Base-by-base conservation (phyloP, 1,140 invertebrate genomes). In the Drosophila murphyi region DNA sequence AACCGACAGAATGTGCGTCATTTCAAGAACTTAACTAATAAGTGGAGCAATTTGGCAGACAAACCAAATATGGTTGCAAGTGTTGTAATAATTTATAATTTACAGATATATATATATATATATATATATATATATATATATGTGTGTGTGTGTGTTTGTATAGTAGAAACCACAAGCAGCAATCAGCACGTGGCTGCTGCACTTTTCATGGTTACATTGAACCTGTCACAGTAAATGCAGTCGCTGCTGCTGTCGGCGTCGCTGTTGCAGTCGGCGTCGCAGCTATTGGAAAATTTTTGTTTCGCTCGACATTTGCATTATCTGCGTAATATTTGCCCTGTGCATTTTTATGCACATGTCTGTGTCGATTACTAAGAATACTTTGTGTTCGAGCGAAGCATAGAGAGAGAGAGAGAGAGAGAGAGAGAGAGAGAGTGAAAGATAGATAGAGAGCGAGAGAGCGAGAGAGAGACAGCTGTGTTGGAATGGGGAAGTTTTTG, bases 151-250 rank as follows among this genome's bases (percentile, higher is more conserved):
- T 20, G 20, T 20, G 37, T 39, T 3, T 43, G 5, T 34, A 34
- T 5, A 34, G 5, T 34, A 43, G 10, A 4, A 43, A 43, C 20
- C 41, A 56, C 41, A 55, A 34, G 5, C 10, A 5, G 12, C 35
- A 31, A 31, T 48, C 61, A 43, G 39, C 72, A 75, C 67, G 72
- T 75, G 67, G 59, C 32, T 20, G 67, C 61, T 76, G 65, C 79
- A 68, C 64, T 73, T 80, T 87, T 88, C 69, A 87, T 88, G 80
- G 76, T 72, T 88, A 78, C 77, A 83, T 88, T 87, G 85, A 87
- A 87, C 83, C 76, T 76, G 68, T 68, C 76, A 59, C 72, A 74
- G 50, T 56, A 8, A 20, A 20, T 10, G 32, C 45, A 43, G 55
- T 35, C 20, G 29, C 69, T 29, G 52, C n/a, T 2, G 45, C 69